Conservation (phyloP, 1,140 invertebrate species). For the Lerema accius region DNA sequence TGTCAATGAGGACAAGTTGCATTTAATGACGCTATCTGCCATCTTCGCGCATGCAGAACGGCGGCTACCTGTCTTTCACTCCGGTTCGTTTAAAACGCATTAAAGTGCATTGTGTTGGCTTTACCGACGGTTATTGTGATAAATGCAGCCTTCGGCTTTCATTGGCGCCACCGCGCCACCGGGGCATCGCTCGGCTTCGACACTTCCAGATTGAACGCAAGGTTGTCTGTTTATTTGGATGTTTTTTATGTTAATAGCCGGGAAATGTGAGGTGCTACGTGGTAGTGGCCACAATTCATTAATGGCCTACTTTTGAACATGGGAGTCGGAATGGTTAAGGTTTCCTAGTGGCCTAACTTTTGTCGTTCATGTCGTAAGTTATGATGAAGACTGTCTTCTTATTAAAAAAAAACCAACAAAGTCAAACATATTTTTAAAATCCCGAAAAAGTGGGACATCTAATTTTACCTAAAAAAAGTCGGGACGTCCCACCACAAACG, state of each 20-base stretch:
- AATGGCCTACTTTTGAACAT: too few relatives aligned
- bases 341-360: too few relatives aligned
- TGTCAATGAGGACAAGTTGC: conserved; percentile 9
- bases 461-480: too few relatives aligned
- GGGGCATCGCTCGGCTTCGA: background rate
- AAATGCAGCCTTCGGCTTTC: conserved; percentile 33
- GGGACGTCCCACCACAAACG: too few relatives aligned
- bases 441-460: too few relatives aligned
- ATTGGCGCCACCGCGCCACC: conserved; percentile 10
- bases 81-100: conserved; percentile 32
- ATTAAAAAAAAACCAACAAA: too few relatives aligned
- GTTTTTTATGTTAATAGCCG: background rate
- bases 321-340: too few relatives aligned
- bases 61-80: conserved; percentile 4
- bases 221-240: conserved; percentile 9
- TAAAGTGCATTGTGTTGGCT: conserved; percentile 28
- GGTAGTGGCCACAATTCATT: too few relatives aligned
- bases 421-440: too few relatives aligned
- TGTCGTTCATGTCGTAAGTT: too few relatives aligned
- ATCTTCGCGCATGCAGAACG: conserved; percentile 18
- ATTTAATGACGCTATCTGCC: conserved; percentile 14
- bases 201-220: conserved; percentile 12
- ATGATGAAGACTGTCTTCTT: too few relatives aligned
- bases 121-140: conserved; percentile 41
- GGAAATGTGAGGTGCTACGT: too few relatives aligned